Base-by-base conservation (phyloP, 2,113 vertebrate genomes). In the Motacilla alba region DNA sequence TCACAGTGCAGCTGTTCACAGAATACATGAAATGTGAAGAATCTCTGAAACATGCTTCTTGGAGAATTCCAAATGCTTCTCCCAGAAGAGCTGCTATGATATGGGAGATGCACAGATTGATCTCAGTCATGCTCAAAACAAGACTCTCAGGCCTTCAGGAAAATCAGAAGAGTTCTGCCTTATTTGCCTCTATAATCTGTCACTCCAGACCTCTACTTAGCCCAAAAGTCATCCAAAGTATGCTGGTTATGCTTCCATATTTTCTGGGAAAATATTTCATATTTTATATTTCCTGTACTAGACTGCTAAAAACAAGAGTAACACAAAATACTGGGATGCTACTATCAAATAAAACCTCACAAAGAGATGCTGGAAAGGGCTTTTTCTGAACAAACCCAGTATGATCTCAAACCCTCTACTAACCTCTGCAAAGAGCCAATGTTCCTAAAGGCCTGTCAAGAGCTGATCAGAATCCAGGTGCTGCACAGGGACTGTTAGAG, bases 1-100 rank as follows among this genome's bases (percentile, higher is more conserved):
- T 44, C 44, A 33, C 37, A 24, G 22, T 0, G 0, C 55, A 74
- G 46, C n/a, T 79, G 50, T 37, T 67, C 52, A 39, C 2, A 0
- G 15, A 69, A 66, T 15, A 35, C 47, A 4, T 13, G 31, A 62
- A 87, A 81, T 2, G 23, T 23, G 43, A 90, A 53, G 26, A 58
- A 79, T 75, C 41, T 68, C 37, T 20, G 28, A 89, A 59, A 73
- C 31, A 75, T 1, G 0, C 39, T 47, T 49, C 39, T 35, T 35
- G 11, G 22, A n/a, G 30, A 59, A 39, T 55, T 83, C 44, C 58
- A 83, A 39, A 63, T 2, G 26, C 43, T 78, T 49, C 70, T 87
- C 46, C 70, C 52, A 46, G 43, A 85, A 59, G 14, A 87, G 64
- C 26, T 5, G 6, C 74, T 82, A 49, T 37, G 53, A 46, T 68